Evolutionary conservation across 2,113 vertebrate species (phyloP).

Genomic region (Bolborhynchus lineola): DNA sequence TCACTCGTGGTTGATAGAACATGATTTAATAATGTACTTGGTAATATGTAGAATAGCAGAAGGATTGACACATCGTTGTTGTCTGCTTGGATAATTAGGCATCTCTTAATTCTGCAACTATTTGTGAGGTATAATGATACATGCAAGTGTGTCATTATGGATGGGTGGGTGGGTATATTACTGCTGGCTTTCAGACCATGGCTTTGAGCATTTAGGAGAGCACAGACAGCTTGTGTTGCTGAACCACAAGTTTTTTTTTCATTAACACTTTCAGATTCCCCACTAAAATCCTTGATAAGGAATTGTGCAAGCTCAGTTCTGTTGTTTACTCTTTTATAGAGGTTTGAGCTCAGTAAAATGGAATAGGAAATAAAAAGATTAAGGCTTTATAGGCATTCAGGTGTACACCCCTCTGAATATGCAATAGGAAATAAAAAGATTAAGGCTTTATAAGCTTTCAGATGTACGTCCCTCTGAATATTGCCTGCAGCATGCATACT

Average conservation of each 20-base stretch:
- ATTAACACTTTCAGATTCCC: background rate
- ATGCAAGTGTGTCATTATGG: background rate
- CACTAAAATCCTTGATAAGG: background rate
- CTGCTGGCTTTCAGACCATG: background rate
- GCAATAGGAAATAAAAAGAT: background rate
- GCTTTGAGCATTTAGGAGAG: background rate
- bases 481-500: background rate
- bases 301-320: background rate
- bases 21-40: background rate
- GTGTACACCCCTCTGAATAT: background rate
- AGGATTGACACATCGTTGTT: accelerated
- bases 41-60: background rate
- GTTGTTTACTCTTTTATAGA: background rate
- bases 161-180: background rate
- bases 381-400: background rate
- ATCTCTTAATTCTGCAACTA: background rate
- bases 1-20: background rate
- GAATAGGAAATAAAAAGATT: background rate
- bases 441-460: background rate
- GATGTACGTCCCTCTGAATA: background rate
- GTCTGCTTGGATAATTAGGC: background rate
- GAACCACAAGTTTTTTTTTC: background rate
- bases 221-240: background rate
- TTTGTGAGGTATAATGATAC: background rate
- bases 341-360: background rate